Conservation (phyloP, 2,797 vertebrate genomes). For the Mus spretus region DNA sequence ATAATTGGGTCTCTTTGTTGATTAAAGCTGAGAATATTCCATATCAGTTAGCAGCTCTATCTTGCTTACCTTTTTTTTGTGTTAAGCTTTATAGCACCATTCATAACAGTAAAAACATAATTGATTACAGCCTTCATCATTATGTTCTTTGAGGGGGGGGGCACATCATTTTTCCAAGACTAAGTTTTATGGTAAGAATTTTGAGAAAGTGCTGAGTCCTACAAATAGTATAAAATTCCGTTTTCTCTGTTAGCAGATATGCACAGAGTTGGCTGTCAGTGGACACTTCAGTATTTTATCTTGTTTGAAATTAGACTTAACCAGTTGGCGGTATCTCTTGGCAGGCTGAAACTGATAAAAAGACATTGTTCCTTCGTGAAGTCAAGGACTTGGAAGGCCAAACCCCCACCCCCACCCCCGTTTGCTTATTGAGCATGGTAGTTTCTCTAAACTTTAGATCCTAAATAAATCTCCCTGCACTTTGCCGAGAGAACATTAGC, state of each 20-base stretch:
- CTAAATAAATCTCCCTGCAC: neutral
- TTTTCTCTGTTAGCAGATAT: constrained; percentile 23
- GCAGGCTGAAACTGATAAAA: neutral
- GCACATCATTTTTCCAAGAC: constrained; percentile 42
- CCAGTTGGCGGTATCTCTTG: constrained; percentile 49
- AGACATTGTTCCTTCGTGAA: neutral
- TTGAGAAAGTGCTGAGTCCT: constrained; percentile 58
- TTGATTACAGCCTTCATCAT: neutral
- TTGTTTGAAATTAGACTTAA: constrained; percentile 14
- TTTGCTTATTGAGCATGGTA: neutral
- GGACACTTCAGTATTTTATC: neutral
- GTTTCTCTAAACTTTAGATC: constrained; percentile 18
- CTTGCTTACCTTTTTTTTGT: constrained; percentile 46
- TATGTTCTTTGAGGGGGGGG: neutral
- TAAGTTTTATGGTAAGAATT: constrained; percentile 54
- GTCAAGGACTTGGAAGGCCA: neutral
- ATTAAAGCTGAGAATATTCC: constrained; percentile 53
- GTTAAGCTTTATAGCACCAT: neutral
- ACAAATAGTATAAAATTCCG: neutral
- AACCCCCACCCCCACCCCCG: neutral
- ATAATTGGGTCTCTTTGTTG: constrained; percentile 46
- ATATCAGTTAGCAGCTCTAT: constrained; percentile 8
- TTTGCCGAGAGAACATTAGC: neutral
- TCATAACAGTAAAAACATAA: neutral
- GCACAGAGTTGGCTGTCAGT: neutral